Percentiles rank a stretch among this genome's conserved stretches.
Evolutionary conservation across 2,888 invertebrate genomes (phyloP).

Genomic region (Agonopterix subpropinquella): DNA sequence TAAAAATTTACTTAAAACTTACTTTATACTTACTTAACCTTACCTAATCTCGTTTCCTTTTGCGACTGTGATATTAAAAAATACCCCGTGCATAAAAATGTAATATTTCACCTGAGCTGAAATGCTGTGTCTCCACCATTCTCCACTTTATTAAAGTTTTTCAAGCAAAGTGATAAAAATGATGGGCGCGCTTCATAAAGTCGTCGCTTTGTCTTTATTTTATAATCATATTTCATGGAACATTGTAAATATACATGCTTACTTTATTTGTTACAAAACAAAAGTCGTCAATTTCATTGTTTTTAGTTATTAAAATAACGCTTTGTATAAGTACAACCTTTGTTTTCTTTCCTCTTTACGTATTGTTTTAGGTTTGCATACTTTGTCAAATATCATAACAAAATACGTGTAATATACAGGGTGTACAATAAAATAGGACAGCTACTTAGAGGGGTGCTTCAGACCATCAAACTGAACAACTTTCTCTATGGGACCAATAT

Average conservation of each 20-base stretch:
- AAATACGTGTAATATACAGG: no score
- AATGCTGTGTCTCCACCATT: conserved; percentile 44
- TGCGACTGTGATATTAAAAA: conserved; percentile 43
- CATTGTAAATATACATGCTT: background rate
- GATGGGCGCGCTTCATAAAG: conserved; percentile 44
- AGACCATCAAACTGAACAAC: no score
- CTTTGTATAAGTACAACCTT: no score
- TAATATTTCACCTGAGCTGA: conserved; percentile 49
- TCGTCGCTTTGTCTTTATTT: conserved; percentile 50
- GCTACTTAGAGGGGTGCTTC: no score
- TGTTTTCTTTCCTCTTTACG: no score
- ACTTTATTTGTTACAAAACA: background rate
- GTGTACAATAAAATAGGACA: no score
- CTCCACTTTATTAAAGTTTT: conserved; percentile 63
- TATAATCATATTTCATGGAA: conserved; percentile 39
- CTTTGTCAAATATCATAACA: no score
- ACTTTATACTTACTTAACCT: background rate
- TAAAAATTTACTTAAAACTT: no score
- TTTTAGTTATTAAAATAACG: no score
- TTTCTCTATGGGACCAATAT: no score
- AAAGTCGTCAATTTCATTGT: background rate
- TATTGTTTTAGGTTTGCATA: no score
- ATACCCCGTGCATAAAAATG: conserved; percentile 51
- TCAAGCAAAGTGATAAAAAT: conserved; percentile 65
- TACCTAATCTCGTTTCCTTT: conserved; percentile 2